A percentile compares a stretch with the other conserved stretches of the same genome.
These are phyloP conservation scores for Apis cerana DNA, from an alignment of 1,140 invertebrate species.

Conservation along the genomic window DNA sequence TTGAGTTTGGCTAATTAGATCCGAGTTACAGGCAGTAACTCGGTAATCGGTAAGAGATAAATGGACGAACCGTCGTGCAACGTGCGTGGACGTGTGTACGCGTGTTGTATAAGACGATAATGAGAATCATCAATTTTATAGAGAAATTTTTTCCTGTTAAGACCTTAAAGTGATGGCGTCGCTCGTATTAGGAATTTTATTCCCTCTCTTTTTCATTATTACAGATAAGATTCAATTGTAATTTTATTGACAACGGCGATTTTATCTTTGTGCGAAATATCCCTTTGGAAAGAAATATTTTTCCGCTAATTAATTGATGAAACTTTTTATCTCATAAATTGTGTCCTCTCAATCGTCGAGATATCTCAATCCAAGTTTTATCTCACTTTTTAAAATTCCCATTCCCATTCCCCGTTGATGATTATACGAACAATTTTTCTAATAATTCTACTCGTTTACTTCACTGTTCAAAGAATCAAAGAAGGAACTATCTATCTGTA, in stretches of 20 bases:
- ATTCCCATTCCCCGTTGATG: too few relatives aligned
- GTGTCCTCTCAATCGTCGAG: too few relatives aligned
- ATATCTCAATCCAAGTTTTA: too few relatives aligned
- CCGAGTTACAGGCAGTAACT: neutral
- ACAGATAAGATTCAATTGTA: neutral
- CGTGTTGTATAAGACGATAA: neutral
- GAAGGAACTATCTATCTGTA: too few relatives aligned
- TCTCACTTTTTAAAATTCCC: too few relatives aligned
- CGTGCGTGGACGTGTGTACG: neutral
- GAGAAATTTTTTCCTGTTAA: neutral
- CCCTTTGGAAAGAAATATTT: neutral
- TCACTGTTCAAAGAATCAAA: too few relatives aligned
- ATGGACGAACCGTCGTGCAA: neutral
- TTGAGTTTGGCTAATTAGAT: slow-evolving; percentile 4
- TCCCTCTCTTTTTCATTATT: neutral
- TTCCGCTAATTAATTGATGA: too few relatives aligned
- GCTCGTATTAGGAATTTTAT: too few relatives aligned
- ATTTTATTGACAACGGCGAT: neutral
- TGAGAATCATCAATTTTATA: slow-evolving; percentile 13
- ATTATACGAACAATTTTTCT: too few relatives aligned
- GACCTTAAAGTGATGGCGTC: too few relatives aligned
- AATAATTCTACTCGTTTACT: too few relatives aligned
- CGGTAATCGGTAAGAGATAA: neutral
- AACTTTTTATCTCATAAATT: too few relatives aligned
- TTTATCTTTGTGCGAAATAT: neutral